Evolutionary conservation across 2,797 vertebrate genomes (phyloP).

Genomic region (Cyprinodon diabolis): DNA sequence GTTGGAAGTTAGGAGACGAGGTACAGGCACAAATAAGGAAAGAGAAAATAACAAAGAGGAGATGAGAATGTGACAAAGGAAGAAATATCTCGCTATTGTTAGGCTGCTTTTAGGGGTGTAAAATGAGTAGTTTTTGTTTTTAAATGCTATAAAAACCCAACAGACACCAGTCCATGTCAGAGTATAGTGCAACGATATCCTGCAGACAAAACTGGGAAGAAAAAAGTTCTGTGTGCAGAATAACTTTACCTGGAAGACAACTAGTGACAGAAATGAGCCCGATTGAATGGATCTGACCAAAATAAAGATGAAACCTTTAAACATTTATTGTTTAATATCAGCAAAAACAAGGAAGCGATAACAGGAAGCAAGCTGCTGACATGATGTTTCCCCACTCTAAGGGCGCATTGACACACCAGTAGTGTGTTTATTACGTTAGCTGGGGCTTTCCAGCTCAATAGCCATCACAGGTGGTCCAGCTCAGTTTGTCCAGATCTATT

Average conservation of each 20-base stretch:
- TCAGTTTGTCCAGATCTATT: slow-evolving; percentile 57
- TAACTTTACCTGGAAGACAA: neutral
- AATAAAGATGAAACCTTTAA: neutral
- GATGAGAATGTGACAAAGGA: slow-evolving; percentile 38
- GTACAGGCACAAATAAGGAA: slow-evolving; percentile 43
- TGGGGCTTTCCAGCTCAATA: slow-evolving; percentile 69
- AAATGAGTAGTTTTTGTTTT: slow-evolving; percentile 25
- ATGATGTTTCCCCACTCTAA: slow-evolving; percentile 43
- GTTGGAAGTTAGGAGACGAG: slow-evolving; percentile 30
- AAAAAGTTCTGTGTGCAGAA: slow-evolving; percentile 11
- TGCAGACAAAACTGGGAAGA: slow-evolving; percentile 18
- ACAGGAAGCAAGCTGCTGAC: slow-evolving; percentile 62
- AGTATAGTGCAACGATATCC: slow-evolving; percentile 2
- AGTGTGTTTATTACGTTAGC: slow-evolving; percentile 68
- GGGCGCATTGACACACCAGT: slow-evolving; percentile 50
- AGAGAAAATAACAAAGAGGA: slow-evolving; percentile 18
- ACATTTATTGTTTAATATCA: neutral
- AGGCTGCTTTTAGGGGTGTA: slow-evolving; percentile 44
- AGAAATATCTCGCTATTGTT: slow-evolving; percentile 50
- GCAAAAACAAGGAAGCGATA: slow-evolving; percentile 56
- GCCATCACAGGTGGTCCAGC: slow-evolving; percentile 73
- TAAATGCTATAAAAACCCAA: neutral
- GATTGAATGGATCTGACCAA: neutral
- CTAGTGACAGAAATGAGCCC: too few species aligned
- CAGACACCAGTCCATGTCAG: slow-evolving; percentile 24